Evolutionary conservation across 2,888 invertebrate species (phyloP), one percentile per base, ranked within the genome.

Genomic region (Trachelus troglodyta): DNA sequence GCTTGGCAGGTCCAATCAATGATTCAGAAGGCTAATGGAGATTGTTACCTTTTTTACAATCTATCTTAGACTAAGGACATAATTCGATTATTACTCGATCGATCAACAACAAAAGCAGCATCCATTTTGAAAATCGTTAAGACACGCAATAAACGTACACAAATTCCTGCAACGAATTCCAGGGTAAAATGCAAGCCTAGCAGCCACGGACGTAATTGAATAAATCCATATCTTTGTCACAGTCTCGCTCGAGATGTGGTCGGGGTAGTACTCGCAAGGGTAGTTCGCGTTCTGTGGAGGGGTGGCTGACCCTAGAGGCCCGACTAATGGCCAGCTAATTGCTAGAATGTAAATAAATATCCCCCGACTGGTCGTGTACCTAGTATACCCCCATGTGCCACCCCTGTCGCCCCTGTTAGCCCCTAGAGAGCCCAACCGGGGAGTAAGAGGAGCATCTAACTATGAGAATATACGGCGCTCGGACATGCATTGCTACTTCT

Each of bases 261-360:
- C 79, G 76, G 77, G 79, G 79, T 83, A 75, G 71, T 31, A 35
- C 69, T 4, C n/a, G 75, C 35, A n/a, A 23, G 78, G 34, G 75
- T 74, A 69, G 78, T 75, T 73, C 68, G 80, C 80, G 77, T 80
- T 78, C 74, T 35, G 35, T 40, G 34, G 69, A 74, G 71, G 69
- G 69, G 76, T 78, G 76, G 78, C 75, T 79, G 77, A 76, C 84
- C 83, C 87, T 76, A 77, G 83, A 86, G 87, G 84, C 82, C 81
- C 87, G 83, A 85, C 88, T 91, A 91, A 91, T 91, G 89, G 89
- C 79, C 86, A 86, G 86, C 89, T 91, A 91, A 91, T 91, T 91
- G 89, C 87, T 85, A 83, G 86, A 91, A 91, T 90, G 90, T 89
- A 90, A 91, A 91, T 91, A 90, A 91, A 91, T 91, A 91, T 89